Conservation (phyloP, 2,888 invertebrate species). For the Eupsilia transversa region DNA sequence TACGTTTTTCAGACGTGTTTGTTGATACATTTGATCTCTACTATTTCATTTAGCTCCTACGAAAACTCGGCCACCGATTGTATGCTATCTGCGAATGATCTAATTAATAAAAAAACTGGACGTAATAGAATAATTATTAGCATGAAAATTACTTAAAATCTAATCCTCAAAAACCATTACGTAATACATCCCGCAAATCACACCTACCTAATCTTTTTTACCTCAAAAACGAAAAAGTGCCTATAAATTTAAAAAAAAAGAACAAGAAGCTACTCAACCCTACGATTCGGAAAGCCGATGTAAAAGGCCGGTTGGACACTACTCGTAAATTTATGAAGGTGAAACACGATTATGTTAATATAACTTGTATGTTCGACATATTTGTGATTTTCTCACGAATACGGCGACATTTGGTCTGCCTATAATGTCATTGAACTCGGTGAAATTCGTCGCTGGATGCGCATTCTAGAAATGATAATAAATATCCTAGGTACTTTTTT, state of each 20-base stretch:
- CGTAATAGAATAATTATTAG: background rate
- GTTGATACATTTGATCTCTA: too few species aligned
- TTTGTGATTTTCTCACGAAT: slow-evolving; percentile 84
- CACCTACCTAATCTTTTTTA: background rate
- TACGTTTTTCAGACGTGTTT: too few species aligned
- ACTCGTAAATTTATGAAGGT: slow-evolving; percentile 78
- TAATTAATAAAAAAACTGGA: background rate
- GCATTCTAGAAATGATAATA: slow-evolving; percentile 33
- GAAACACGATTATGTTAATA: slow-evolving; percentile 87
- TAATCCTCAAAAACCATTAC: background rate
- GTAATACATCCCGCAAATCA: slow-evolving; percentile 1
- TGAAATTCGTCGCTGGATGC: slow-evolving; percentile 50
- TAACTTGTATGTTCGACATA: slow-evolving; percentile 76
- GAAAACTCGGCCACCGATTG: too few species aligned
- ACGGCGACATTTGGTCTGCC: slow-evolving; percentile 86
- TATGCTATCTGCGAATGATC: too few species aligned
- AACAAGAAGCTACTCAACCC: slow-evolving; percentile 53
- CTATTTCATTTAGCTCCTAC: too few species aligned
- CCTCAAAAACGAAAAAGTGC: background rate
- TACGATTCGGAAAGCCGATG: slow-evolving; percentile 53
- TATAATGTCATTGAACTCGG: slow-evolving; percentile 79
- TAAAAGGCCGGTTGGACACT: slow-evolving; percentile 63
- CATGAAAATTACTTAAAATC: background rate
- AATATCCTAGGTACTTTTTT: background rate
- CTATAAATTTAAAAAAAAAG: slow-evolving; percentile 25